phyloP scores from a whole-genome alignment of 2,797 vertebrate species.

The Pogonophryne albipinna region DNA sequence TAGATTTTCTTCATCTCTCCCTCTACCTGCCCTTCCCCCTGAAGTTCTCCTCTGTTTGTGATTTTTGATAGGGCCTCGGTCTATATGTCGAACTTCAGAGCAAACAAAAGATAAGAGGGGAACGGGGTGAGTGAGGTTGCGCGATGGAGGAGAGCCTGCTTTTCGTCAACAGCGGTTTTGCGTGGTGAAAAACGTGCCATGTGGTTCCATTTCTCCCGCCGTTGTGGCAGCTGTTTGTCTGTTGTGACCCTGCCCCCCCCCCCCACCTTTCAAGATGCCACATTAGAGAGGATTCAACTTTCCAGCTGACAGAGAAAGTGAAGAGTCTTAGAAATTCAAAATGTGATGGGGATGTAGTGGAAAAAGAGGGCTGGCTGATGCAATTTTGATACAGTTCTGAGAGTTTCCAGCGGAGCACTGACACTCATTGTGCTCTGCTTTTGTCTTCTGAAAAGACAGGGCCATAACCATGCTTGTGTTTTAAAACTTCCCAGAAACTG shows the following conservation, averaged over 20 bases:
- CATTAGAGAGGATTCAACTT: constrained; percentile 62
- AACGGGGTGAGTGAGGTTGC: neutral
- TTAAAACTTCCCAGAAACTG: neutral
- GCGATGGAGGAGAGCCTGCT: constrained; percentile 47
- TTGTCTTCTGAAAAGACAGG: neutral
- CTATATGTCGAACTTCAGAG: constrained; percentile 79
- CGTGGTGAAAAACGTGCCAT: constrained; percentile 55
- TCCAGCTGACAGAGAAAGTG: constrained; percentile 58
- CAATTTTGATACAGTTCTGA: constrained; percentile 34
- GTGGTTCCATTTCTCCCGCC: constrained; percentile 51
- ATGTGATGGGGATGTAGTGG: constrained; percentile 36
- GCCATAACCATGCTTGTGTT: no score
- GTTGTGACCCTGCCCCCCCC: constrained; percentile 65
- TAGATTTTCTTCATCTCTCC: constrained; percentile 76
- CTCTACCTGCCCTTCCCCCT: constrained; percentile 66
- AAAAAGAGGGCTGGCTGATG: constrained; percentile 43
- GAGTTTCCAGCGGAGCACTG: constrained; percentile 18
- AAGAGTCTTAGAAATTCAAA: constrained; percentile 35
- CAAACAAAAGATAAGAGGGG: constrained; percentile 73
- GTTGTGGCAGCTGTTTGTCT: constrained; percentile 57
- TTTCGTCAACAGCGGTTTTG: constrained; percentile 53
- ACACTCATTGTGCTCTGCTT: constrained; percentile 8
- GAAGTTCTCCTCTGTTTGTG: constrained; percentile 78
- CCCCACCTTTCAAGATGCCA: constrained; percentile 58
- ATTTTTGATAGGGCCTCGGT: constrained; percentile 83